phyloP scores from a whole-genome alignment of 2,113 vertebrate genomes.

The Phalacrocorax pelagicus region DNA sequence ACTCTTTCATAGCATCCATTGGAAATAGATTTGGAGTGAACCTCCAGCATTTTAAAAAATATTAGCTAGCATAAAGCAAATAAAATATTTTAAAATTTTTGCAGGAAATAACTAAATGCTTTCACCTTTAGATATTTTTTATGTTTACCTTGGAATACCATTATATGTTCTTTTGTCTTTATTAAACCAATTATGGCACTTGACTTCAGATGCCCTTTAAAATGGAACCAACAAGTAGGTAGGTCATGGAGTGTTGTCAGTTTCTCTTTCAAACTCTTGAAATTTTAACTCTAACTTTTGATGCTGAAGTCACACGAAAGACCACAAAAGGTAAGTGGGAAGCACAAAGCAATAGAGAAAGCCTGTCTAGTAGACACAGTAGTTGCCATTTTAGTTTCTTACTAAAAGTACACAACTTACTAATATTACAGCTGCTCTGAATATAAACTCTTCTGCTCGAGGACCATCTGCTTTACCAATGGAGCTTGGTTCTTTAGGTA shows the following conservation, averaged over 20 bases:
- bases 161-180: background rate
- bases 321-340: background rate
- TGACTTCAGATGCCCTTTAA: background rate
- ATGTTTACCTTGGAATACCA: background rate
- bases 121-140: background rate
- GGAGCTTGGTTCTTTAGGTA: background rate
- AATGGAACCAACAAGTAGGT: background rate
- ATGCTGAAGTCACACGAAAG: no score
- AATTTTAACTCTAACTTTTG: background rate
- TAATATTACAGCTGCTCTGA: background rate
- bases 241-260: background rate
- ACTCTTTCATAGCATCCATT: background rate
- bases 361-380: background rate
- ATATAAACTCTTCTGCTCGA: background rate
- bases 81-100: background rate
- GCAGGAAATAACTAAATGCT: background rate
- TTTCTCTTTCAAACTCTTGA: background rate
- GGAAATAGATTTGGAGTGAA: background rate
- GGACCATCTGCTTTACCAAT: background rate
- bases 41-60: background rate
- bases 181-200: background rate
- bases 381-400: background rate
- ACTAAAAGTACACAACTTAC: background rate
- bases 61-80: background rate
- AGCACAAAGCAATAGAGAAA: background rate